A percentile compares a stretch with the other conserved stretches of the same genome.
phyloP scores from a whole-genome alignment of 2,113 vertebrate genomes.

The Larimichthys crocea region DNA sequence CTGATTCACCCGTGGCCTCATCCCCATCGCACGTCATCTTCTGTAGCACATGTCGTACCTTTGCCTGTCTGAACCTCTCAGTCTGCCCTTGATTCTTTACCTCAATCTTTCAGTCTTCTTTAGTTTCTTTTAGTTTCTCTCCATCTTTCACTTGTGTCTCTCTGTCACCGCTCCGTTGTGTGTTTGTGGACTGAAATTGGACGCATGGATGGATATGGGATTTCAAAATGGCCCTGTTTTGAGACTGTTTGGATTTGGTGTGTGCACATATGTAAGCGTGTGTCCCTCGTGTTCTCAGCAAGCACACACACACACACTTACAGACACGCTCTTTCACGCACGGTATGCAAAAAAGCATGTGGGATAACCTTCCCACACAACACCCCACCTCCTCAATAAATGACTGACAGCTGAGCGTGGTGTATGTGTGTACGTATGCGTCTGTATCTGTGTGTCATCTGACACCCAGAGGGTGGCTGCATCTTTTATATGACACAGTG shows the following conservation, averaged over 20 bases:
- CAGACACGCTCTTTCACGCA: constrained; percentile 34
- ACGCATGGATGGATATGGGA: constrained; percentile 14
- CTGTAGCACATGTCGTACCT: constrained; percentile 32
- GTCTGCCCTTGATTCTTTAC: constrained; percentile 29
- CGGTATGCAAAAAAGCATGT: constrained; percentile 44
- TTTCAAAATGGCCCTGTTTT: constrained; percentile 32
- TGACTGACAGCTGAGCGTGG: constrained; percentile 68
- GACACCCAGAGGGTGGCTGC: constrained; percentile 57
- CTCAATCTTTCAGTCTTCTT: constrained; percentile 51
- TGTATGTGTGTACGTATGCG: constrained; percentile 34
- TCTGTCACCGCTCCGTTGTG: constrained; percentile 1
- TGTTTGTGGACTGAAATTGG: constrained; percentile 19
- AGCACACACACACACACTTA: not conserved
- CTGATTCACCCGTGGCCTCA: constrained; percentile 32
- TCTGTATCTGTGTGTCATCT: constrained; percentile 55
- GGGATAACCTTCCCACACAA: constrained; percentile 33
- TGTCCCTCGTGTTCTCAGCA: constrained; percentile 31
- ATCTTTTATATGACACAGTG: constrained; percentile 69
- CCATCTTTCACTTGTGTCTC: constrained; percentile 8
- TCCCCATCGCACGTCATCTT: constrained; percentile 36
- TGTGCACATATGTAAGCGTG: not conserved
- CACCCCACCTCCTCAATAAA: constrained; percentile 7
- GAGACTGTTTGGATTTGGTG: constrained; percentile 23
- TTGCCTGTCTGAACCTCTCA: constrained; percentile 45
- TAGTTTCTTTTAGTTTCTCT: constrained; percentile 15